Base-by-base conservation (phyloP, 2,113 vertebrate species). In the Xiphorhynchus elegans region DNA sequence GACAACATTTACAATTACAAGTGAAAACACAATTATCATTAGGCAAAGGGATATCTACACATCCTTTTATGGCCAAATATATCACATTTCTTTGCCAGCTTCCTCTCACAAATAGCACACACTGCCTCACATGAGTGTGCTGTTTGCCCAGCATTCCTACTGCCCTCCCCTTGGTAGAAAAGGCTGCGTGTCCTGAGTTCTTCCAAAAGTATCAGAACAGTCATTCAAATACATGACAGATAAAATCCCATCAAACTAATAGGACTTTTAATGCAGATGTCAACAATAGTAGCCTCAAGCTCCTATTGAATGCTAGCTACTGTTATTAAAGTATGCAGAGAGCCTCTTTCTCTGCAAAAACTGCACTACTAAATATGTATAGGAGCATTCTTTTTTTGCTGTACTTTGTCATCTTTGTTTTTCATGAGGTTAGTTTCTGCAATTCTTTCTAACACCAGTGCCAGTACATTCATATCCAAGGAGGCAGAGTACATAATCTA, bases 1-100 rank as follows among this genome's bases (percentile, higher is more conserved):
- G 52, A 78, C 64, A 93, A 63, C 60, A 56, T 50, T 89, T 78
- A 85, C 40, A 94, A 72, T 60, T 82, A 66, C 24, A 68, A 92
- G 47, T 55, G 46, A 81, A 96, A 95, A 91, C 59, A 89, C 18
- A 5, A 96, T 52, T 89, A 95, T 53, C 75, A 75, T 87, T 87
- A 96, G 92, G 59, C 40, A 84, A 91, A 72, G 58, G 56, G 52
- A 80, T 91, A 95, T 39, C 73, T 95, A 90, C 89, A 76, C 46
- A 94, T 67, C 58, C 93, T 85, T 87, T 86, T 44, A 91, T 40
- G 50, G 70, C 44, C 58, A 84, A 90, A 95, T 18, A 81, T 81
- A 88, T 42, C 75, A 62, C 40, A 70, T 56, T 50, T 39, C 59
- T 74, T 89, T 3, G 12, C 76, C 89, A 90, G 37, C 39, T 91